These are phyloP conservation scores for Charaxes varanes DNA, from an alignment of 1,140 invertebrate genomes.

Conservation along the genomic window DNA sequence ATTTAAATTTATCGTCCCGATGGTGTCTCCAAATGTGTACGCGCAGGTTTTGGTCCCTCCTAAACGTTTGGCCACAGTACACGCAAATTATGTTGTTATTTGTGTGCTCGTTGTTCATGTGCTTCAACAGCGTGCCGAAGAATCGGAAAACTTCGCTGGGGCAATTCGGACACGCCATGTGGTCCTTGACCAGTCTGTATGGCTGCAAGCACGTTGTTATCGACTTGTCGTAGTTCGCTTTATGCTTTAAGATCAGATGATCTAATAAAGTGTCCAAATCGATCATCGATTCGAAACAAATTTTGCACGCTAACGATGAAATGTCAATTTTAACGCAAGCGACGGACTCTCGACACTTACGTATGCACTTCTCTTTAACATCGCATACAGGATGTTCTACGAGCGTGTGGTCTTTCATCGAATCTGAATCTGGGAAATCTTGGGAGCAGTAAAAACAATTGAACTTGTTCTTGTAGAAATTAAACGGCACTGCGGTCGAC, in stretches of 20 bases:
- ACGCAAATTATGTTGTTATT: constrained; percentile 64
- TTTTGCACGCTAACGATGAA: constrained; percentile 49
- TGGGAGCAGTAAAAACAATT: constrained; percentile 65
- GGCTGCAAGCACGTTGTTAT: constrained; percentile 61
- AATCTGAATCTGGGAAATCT: constrained; percentile 55
- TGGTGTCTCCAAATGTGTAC: constrained; percentile 64
- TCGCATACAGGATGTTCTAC: constrained; percentile 53
- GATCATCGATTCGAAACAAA: constrained; percentile 49
- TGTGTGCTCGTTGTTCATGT: constrained; percentile 58
- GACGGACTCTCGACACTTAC: constrained; percentile 52
- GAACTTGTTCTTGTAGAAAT: constrained; percentile 64
- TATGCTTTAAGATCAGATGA: constrained; percentile 50
- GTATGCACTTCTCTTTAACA: constrained; percentile 51
- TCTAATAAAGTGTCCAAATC: constrained; percentile 47
- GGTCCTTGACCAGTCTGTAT: constrained; percentile 53
- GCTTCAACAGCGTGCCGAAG: constrained; percentile 59
- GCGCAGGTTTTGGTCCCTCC: constrained; percentile 53
- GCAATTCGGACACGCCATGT: constrained; percentile 56
- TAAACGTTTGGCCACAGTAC: constrained; percentile 55
- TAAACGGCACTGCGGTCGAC: constrained; percentile 64
- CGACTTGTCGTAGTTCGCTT: constrained; percentile 54
- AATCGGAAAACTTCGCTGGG: constrained; percentile 51
- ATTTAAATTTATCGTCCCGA: constrained; percentile 52
- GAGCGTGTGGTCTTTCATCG: constrained; percentile 52
- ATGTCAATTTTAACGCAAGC: constrained; percentile 63